Base-by-base conservation (phyloP, 2,797 vertebrate genomes). In the Xenopus petersii region DNA sequence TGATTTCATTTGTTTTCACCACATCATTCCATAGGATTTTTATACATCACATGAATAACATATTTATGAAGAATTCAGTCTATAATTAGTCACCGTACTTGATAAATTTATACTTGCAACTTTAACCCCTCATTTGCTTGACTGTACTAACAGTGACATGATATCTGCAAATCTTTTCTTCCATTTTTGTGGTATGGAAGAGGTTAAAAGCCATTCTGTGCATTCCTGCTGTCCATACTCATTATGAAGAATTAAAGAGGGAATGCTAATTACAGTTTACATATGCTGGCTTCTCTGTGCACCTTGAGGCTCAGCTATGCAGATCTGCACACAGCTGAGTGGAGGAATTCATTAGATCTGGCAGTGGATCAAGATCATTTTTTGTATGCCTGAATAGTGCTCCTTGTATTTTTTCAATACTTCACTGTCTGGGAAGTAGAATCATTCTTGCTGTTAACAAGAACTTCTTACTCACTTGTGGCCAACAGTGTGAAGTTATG, bases 181-280 rank as follows among this genome's bases (percentile, higher is more conserved):
- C 5, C 4, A 42, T 30, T 30, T 9, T 42, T 60, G 7, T 60
- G 58, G 58, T 4, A 60, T 9, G 17, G 58, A 60, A 60, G 5
- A 60, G 58, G 58, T 60, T 60, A 24, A 12, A 12, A 3, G 49
- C 5, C 2, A 51, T 70, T 70, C 69, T 74, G 9, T 65, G 48
- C 55, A 56, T 67, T 26, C 17, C 12, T 72, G 49, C 62, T 77
- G 55, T 2, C 58, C 55, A 0, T 11, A 70, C 56, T 0, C 0
- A 48, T 81, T 75, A 71, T 0, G 60, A 58, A 0, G 70, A 74
- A 10, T 66, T 79, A 75, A 69, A 17, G 0, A 0, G 51, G 73
- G 54, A 74, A 71, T 79, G 80, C 77, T 77, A 63, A 77, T 77
- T 81, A 42, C 55, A 74, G 61, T 66, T 79, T 75, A 66, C 80